phyloP scores from a whole-genome alignment of 2,113 vertebrate species.

The Pristiophorus japonicus region DNA sequence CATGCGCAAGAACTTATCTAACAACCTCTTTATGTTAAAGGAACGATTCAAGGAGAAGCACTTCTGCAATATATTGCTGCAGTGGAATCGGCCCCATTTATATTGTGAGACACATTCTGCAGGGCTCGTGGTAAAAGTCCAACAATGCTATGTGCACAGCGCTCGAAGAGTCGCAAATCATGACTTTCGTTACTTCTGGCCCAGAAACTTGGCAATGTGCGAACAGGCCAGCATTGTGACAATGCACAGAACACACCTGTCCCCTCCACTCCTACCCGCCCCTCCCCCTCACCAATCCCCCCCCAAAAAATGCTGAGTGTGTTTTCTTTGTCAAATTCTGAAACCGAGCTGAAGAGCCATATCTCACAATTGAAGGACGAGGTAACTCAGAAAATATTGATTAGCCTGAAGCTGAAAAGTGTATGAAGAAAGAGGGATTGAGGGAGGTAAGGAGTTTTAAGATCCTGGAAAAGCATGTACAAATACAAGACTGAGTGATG shows the following conservation, averaged over 20 bases:
- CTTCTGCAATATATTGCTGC: not conserved
- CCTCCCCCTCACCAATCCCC: too few species aligned
- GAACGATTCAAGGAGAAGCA: not conserved
- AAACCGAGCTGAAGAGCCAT: not conserved
- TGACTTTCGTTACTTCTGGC: too few species aligned
- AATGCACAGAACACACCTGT: not conserved
- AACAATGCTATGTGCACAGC: not conserved
- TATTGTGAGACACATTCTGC: not conserved
- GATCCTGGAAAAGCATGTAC: not conserved
- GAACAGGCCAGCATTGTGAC: not conserved
- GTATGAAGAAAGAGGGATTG: not conserved
- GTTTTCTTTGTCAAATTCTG: not conserved
- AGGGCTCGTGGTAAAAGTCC: not conserved
- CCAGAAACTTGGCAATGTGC: too few species aligned
- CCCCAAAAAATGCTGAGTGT: not conserved
- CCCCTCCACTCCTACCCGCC: too few species aligned
- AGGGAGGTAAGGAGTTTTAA: not conserved
- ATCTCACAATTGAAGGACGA: too few species aligned
- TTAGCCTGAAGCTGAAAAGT: not conserved
- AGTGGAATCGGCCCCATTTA: not conserved
- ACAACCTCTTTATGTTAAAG: not conserved
- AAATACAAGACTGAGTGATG: too few species aligned
- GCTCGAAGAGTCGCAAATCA: not conserved
- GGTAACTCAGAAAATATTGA: not conserved
- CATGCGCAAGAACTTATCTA: not conserved